phyloP scores from a whole-genome alignment of 2,113 vertebrate genomes.

The Cranoglanis bouderius region DNA sequence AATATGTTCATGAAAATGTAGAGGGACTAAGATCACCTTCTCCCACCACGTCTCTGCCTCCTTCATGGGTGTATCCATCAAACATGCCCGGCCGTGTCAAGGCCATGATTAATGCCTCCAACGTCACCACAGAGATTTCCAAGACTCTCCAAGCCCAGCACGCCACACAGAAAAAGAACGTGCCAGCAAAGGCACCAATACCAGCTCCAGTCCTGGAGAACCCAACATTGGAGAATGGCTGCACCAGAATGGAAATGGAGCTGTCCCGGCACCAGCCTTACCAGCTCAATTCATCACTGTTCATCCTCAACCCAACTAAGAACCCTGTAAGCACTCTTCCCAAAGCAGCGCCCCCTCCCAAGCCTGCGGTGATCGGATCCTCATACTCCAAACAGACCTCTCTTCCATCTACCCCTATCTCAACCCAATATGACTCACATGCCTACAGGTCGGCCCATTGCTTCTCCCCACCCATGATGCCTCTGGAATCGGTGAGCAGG shows the following conservation, averaged over 20 bases:
- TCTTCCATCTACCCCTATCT: conserved; percentile 69
- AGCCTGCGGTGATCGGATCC: conserved; percentile 58
- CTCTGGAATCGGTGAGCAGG: conserved; percentile 55
- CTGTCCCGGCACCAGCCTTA: conserved; percentile 86
- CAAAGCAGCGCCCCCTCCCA: conserved; percentile 77
- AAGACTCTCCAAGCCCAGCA: conserved; percentile 73
- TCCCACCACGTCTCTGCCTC: conserved; percentile 92
- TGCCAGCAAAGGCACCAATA: conserved; percentile 46
- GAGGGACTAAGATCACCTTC: conserved; percentile 81
- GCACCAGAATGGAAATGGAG: conserved; percentile 84
- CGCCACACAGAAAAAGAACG: conserved; percentile 63
- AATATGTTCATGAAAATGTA: conserved; percentile 83
- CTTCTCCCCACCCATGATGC: conserved; percentile 70
- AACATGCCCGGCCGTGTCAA: conserved; percentile 79
- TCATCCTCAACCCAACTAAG: conserved; percentile 85
- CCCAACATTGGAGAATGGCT: conserved; percentile 76
- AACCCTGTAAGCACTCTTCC: conserved; percentile 75
- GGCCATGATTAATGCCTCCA: conserved; percentile 77
- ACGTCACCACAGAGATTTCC: conserved; percentile 65
- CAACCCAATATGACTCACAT: conserved; percentile 70
- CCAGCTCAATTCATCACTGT: conserved; percentile 88
- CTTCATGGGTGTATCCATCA: conserved; percentile 89
- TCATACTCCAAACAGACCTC: conserved; percentile 73
- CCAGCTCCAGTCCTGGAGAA: conserved; percentile 68
- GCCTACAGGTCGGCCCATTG: conserved; percentile 55